Percentiles rank a stretch among this genome's conserved stretches.
Evolutionary conservation across 2,797 vertebrate species (phyloP).

Genomic region (Leptoclinus maculatus): DNA sequence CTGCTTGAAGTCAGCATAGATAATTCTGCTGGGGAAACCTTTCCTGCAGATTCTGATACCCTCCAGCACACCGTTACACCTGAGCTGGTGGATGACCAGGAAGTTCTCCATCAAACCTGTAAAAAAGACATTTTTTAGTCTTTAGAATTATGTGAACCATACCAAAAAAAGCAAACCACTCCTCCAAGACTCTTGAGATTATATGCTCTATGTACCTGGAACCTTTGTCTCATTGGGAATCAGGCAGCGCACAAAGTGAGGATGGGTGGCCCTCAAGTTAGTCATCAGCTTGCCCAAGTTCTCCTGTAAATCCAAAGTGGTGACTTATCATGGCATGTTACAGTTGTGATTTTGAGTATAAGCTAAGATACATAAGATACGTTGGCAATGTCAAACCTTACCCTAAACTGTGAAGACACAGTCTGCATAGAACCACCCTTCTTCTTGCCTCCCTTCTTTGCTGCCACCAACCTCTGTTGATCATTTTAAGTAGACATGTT

Average conservation of each 20-base stretch:
- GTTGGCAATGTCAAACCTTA: conserved; percentile 56
- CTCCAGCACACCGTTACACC: conserved; percentile 92
- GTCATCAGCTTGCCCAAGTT: conserved; percentile 93
- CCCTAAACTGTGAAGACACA: conserved; percentile 86
- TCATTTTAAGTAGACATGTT: too few species aligned
- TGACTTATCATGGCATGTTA: background rate
- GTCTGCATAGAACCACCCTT: too few species aligned
- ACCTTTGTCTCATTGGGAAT: conserved; percentile 94
- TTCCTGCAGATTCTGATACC: conserved; percentile 91
- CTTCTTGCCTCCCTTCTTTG: too few species aligned
- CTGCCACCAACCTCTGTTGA: too few species aligned
- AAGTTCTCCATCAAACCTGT: conserved; percentile 92
- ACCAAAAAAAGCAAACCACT: background rate
- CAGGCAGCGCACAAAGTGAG: conserved; percentile 92
- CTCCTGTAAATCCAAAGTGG: conserved; percentile 80
- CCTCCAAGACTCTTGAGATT: background rate
- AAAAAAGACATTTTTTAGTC: background rate
- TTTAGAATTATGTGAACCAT: background rate
- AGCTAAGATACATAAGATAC: background rate
- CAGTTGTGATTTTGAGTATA: background rate
- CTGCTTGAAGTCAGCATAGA: conserved; percentile 88
- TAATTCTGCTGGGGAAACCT: conserved; percentile 89
- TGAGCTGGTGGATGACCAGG: conserved; percentile 92
- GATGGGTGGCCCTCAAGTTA: conserved; percentile 88
- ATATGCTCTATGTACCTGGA: conserved; percentile 82